Conservation (phyloP, 2,113 vertebrate species). For the Pogonocichla stellata region DNA sequence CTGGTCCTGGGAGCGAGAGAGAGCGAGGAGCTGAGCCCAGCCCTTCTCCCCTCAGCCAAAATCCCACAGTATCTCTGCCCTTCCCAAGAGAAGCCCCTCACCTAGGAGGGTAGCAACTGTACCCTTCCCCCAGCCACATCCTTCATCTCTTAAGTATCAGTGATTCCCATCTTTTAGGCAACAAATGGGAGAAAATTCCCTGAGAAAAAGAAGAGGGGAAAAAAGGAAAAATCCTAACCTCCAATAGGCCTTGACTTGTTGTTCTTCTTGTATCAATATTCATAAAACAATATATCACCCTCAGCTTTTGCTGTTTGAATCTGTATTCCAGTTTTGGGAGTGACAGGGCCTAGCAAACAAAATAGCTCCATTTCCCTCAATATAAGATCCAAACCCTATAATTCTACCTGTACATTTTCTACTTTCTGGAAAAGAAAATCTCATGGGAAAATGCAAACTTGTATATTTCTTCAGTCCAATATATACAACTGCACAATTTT, state of each 20-base stretch:
- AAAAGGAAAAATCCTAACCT: background rate
- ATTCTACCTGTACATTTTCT: background rate
- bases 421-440: background rate
- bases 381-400: background rate
- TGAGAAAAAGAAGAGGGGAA: background rate
- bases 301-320: background rate
- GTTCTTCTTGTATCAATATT: background rate
- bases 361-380: background rate
- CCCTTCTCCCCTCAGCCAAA: background rate
- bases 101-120: background rate
- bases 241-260: background rate
- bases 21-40: background rate
- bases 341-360: background rate
- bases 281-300: background rate
- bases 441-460: background rate
- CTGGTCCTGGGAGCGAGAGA: accelerated
- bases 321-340: background rate
- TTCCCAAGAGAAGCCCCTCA: background rate
- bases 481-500: background rate
- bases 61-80: background rate
- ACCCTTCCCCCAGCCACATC: background rate
- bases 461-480: background rate
- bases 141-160: background rate
- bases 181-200: background rate
- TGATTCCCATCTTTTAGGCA: background rate